Percentiles rank a stretch among this genome's conserved stretches.
Conservation (phyloP, 2,888 invertebrate species). For the Taphrorychus bicolor region DNA sequence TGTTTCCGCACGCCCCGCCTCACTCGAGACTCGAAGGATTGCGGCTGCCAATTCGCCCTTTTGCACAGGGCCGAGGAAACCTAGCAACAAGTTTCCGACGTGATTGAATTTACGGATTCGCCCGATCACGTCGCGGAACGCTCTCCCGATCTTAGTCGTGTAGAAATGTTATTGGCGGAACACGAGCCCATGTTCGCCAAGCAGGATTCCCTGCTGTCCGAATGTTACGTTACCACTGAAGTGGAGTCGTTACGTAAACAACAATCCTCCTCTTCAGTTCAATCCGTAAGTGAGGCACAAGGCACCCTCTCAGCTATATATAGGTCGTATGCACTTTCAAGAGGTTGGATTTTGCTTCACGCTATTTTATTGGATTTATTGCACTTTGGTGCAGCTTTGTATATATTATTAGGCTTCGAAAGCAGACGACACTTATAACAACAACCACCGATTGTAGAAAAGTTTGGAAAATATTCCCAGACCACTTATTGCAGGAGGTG, state of each 20-base stretch:
- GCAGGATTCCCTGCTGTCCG: slow-evolving; percentile 26
- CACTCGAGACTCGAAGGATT: slow-evolving; percentile 78
- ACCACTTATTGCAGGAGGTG: no score
- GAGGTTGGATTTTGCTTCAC: background rate
- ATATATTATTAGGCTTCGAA: background rate
- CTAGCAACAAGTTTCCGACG: slow-evolving; percentile 60
- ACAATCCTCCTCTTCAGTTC: slow-evolving; percentile 11
- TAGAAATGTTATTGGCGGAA: slow-evolving; percentile 31
- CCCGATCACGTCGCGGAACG: slow-evolving; percentile 28
- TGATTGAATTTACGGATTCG: slow-evolving; percentile 17
- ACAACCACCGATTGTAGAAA: no score
- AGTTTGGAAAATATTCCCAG: no score
- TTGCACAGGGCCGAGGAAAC: slow-evolving; percentile 84
- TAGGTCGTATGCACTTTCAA: background rate
- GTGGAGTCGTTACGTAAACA: slow-evolving; percentile 11
- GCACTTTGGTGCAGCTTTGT: background rate
- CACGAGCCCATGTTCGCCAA: slow-evolving; percentile 33
- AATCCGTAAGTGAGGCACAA: slow-evolving; percentile 32
- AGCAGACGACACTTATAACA: no score
- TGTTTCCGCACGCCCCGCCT: slow-evolving; percentile 87
- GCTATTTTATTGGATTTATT: background rate
- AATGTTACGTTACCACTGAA: slow-evolving; percentile 26
- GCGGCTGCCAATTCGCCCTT: slow-evolving; percentile 89
- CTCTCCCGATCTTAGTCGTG: slow-evolving; percentile 23
- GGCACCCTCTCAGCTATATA: no score